Evolutionary conservation across 2,888 invertebrate genomes (phyloP).

Genomic region (Xanthorhoe spadicearia): DNA sequence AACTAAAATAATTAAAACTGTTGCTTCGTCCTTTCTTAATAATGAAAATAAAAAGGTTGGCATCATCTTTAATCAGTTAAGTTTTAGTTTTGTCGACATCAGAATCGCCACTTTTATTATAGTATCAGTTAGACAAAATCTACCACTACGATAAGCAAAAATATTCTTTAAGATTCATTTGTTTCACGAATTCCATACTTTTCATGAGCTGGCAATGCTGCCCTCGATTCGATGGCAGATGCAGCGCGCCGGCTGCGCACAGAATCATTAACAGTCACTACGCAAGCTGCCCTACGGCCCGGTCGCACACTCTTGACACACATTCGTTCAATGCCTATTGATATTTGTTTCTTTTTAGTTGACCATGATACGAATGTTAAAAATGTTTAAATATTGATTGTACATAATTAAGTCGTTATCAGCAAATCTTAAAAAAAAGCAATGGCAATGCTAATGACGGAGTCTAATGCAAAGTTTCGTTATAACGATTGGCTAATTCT

Average conservation of each 20-base stretch:
- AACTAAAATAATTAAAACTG: no score
- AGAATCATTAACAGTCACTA: conserved; percentile 25
- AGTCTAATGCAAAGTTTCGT: no score
- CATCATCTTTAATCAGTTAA: no score
- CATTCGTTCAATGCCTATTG: conserved; percentile 77
- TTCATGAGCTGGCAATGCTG: conserved; percentile 53
- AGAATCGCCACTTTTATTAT: no score
- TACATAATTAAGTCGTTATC: conserved; percentile 5
- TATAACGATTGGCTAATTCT: no score
- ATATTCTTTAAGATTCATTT: not conserved
- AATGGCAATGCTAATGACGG: not conserved
- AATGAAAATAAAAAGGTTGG: no score
- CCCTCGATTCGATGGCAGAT: conserved; percentile 63
- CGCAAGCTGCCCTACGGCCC: conserved; percentile 48
- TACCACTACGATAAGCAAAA: not conserved
- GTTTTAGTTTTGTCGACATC: no score
- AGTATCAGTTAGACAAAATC: no score
- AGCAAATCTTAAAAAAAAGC: not conserved
- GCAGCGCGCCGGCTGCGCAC: conserved; percentile 51
- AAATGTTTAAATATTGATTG: conserved; percentile 41
- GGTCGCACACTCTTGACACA: conserved; percentile 75
- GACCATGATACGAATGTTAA: conserved; percentile 51
- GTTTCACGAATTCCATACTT: not conserved
- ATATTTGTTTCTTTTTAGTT: conserved; percentile 62
- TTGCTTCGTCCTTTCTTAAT: no score